Percentiles rank a stretch among this genome's conserved stretches.
Conservation (phyloP, 2,888 invertebrate species). For the Papilio demoleus region DNA sequence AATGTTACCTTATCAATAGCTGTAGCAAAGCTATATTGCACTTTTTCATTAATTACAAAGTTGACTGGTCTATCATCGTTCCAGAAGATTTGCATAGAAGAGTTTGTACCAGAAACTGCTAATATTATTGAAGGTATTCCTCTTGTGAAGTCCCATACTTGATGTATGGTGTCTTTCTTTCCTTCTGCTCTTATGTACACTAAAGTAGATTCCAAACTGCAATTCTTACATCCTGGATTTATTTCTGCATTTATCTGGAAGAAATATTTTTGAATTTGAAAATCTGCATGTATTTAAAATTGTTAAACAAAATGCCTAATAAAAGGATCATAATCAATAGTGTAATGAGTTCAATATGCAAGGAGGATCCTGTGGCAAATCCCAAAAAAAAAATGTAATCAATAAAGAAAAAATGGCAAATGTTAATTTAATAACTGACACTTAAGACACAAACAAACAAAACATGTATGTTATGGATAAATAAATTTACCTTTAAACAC, state of each 20-base stretch:
- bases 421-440: no score
- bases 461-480: no score
- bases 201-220: conserved; percentile 62
- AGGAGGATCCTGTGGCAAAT: no score
- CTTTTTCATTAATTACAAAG: conserved; percentile 71
- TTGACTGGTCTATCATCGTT: conserved; percentile 56
- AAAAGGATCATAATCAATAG: no score
- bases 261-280: conserved; percentile 6
- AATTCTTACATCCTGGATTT: conserved; percentile 68
- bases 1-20: conserved; percentile 85
- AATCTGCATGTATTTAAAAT: no score
- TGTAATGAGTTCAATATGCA: no score
- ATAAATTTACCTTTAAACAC: no score
- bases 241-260: conserved; percentile 65
- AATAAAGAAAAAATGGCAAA: no score
- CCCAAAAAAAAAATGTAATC: no score
- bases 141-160: conserved; percentile 86
- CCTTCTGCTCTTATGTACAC: conserved; percentile 84
- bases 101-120: conserved; percentile 74
- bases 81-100: conserved; percentile 81
- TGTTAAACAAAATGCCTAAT: no score
- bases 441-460: no score
- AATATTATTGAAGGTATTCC: conserved; percentile 84
- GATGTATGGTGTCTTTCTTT: conserved; percentile 84
- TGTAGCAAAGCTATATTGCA: conserved; percentile 84